These are phyloP conservation scores for Tragelaphus scriptus DNA, from an alignment of 2,113 vertebrate genomes.

Conservation along the genomic window DNA sequence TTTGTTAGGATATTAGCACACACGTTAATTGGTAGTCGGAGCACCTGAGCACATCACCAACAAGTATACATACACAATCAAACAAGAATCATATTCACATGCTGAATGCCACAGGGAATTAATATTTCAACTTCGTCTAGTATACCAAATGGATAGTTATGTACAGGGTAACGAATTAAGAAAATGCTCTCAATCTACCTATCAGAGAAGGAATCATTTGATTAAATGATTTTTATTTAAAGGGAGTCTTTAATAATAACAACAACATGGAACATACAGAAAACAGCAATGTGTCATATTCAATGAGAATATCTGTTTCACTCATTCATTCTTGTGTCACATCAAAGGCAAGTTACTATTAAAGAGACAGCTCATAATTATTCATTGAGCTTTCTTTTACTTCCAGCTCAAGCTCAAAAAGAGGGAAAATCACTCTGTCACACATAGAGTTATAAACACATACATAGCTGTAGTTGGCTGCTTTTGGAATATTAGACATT, in stretches of 20 bases:
- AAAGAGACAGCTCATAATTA: slow-evolving; percentile 68
- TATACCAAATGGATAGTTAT: slow-evolving; percentile 88
- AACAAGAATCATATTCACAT: slow-evolving; percentile 89
- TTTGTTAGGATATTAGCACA: slow-evolving; percentile 86
- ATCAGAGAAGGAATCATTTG: slow-evolving; percentile 75
- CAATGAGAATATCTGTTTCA: slow-evolving; percentile 78
- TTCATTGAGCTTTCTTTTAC: slow-evolving; percentile 67
- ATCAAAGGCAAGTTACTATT: slow-evolving; percentile 71
- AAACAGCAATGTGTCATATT: slow-evolving; percentile 71
- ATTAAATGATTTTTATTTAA: slow-evolving; percentile 76
- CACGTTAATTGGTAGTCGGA: slow-evolving; percentile 81
- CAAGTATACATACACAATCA: slow-evolving; percentile 87
- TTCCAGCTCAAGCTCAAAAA: slow-evolving; percentile 70
- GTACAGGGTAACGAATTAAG: slow-evolving; percentile 91
- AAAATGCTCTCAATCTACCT: slow-evolving; percentile 82
- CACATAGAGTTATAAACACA: slow-evolving; percentile 77
- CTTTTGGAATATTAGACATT: slow-evolving; percentile 74
- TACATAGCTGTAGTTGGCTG: slow-evolving; percentile 74
- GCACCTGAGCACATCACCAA: slow-evolving; percentile 88
- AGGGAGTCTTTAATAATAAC: slow-evolving; percentile 68
- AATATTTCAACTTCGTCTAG: slow-evolving; percentile 83
- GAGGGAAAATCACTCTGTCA: slow-evolving; percentile 67
- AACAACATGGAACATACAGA: slow-evolving; percentile 70
- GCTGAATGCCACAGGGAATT: slow-evolving; percentile 89
- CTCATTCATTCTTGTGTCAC: slow-evolving; percentile 67